Conservation (phyloP, 2,797 vertebrate genomes). For the Clarias laeviceps region DNA sequence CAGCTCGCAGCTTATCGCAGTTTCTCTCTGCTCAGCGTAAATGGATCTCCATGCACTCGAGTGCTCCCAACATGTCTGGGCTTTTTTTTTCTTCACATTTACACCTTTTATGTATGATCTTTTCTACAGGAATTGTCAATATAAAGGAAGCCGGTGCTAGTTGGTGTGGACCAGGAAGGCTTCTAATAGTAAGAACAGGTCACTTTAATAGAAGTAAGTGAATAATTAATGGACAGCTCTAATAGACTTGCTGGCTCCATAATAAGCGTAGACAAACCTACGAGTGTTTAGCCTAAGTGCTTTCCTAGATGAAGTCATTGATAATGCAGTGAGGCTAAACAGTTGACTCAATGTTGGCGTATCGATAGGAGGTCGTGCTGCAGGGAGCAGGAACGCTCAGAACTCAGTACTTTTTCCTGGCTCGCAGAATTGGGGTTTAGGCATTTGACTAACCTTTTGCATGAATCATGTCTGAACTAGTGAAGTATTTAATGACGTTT, state of each 20-base stretch:
- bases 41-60: slow-evolving; percentile 1
- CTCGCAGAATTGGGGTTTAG: not conserved
- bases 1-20: slow-evolving; percentile 62
- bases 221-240: slow-evolving; percentile 62
- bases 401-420: not conserved
- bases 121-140: slow-evolving; percentile 7
- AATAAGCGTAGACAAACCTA: slow-evolving; percentile 68
- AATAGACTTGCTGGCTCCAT: slow-evolving; percentile 60
- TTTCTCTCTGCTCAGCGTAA: slow-evolving; percentile 30
- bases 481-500: not conserved
- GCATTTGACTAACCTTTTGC: not conserved
- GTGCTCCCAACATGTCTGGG: not conserved
- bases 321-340: slow-evolving; percentile 53
- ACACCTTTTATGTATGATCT: not conserved
- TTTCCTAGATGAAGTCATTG: slow-evolving; percentile 68
- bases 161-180: slow-evolving; percentile 19
- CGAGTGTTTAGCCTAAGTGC: slow-evolving; percentile 74
- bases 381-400: not conserved
- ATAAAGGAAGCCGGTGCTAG: slow-evolving; percentile 9
- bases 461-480: not conserved
- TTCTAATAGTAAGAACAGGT: slow-evolving; percentile 30
- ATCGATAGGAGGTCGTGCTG: not conserved
- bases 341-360: slow-evolving; percentile 29
- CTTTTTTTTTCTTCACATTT: not conserved
- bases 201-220: slow-evolving; percentile 47